Conservation (phyloP, 2,797 vertebrate species). For the Taenioides sp. region DNA sequence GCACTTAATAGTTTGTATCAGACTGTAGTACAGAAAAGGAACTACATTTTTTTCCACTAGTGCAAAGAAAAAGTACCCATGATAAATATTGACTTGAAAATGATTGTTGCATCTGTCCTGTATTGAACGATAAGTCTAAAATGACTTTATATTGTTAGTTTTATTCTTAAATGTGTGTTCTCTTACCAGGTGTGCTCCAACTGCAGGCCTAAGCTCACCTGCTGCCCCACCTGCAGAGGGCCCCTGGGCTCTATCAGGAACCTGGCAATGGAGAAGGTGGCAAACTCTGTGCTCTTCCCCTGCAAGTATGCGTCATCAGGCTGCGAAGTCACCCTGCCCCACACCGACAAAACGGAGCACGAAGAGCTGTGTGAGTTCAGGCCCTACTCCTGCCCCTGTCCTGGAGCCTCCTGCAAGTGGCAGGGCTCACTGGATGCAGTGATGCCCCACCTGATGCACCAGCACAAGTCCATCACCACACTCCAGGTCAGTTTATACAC, state of each 20-base stretch:
- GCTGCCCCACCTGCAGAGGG: conserved; percentile 96
- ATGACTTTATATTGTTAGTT: neutral
- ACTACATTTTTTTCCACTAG: no score
- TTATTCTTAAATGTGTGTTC: neutral
- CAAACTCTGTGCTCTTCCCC: conserved; percentile 69
- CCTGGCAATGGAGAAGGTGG: conserved; percentile 99
- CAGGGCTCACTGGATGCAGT: conserved; percentile 76
- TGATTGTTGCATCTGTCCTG: no score
- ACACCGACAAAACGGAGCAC: conserved; percentile 79
- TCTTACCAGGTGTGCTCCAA: conserved; percentile 86
- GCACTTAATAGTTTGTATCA: no score
- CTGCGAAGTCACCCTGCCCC: conserved; percentile 77
- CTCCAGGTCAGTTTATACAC: conserved; percentile 55
- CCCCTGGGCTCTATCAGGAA: conserved; percentile 97
- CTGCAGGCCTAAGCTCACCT: conserved; percentile 98
- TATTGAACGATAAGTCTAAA: no score
- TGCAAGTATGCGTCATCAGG: conserved; percentile 79
- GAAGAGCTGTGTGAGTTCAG: conserved; percentile 77
- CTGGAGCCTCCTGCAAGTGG: conserved; percentile 78
- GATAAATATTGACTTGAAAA: no score
- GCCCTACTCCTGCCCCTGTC: conserved; percentile 77
- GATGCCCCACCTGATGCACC: conserved; percentile 79
- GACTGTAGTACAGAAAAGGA: no score
- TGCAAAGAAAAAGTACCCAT: no score
- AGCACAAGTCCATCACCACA: conserved; percentile 78